Conservation (phyloP, 2,113 vertebrate species). For the Sialia sialis region DNA sequence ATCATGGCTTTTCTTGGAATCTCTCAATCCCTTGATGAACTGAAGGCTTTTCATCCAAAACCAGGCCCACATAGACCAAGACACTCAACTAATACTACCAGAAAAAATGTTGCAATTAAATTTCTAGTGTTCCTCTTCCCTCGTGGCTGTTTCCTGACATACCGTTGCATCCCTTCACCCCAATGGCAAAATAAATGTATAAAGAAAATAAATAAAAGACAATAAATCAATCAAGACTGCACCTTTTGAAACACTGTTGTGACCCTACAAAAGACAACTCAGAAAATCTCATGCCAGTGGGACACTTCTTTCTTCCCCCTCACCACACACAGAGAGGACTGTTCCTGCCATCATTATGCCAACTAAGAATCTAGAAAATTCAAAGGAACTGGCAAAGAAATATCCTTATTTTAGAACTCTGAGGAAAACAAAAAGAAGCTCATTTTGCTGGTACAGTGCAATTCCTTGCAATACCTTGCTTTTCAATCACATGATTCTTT, state of each 20-base stretch:
- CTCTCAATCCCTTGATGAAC: not conserved
- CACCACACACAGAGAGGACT: not conserved
- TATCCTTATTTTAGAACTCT: not conserved
- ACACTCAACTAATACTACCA: not conserved
- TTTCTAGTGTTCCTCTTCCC: not conserved
- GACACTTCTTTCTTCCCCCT: not conserved
- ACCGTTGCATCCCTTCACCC: not conserved
- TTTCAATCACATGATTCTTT: not conserved
- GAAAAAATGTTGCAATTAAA: not conserved
- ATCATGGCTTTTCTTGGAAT: not conserved
- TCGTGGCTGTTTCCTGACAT: not conserved
- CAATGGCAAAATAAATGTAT: not conserved
- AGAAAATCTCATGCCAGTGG: not conserved
- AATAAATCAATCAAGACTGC: not conserved
- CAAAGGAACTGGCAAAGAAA: not conserved
- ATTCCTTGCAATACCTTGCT: not conserved
- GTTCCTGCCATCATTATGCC: not conserved
- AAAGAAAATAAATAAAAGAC: not conserved
- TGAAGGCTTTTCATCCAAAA: not conserved
- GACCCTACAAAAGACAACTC: not conserved
- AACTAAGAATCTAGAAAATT: not conserved
- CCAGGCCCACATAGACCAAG: not conserved
- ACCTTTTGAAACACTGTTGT: not conserved
- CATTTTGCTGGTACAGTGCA: not conserved
- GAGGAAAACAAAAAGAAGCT: not conserved